These are phyloP conservation scores for Eupithecia abbreviata DNA, from an alignment of 2,888 invertebrate genomes.

Conservation along the genomic window DNA sequence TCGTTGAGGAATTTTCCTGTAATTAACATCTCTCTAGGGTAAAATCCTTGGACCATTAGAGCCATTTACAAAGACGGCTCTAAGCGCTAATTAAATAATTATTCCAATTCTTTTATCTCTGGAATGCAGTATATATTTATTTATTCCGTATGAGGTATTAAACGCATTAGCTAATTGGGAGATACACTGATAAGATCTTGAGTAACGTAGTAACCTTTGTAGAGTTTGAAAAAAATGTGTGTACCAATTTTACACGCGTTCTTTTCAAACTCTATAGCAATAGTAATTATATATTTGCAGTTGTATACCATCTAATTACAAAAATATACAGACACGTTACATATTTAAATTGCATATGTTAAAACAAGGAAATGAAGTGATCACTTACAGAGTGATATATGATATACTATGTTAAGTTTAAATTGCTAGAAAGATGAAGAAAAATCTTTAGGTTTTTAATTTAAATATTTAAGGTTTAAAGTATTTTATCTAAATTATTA, in stretches of 20 bases:
- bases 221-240: not conserved
- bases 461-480: not conserved
- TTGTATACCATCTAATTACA: not conserved
- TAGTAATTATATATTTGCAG: not conserved
- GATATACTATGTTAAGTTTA: too few relatives aligned
- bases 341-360: too few relatives aligned
- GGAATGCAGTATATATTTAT: constrained; percentile 13
- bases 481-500: not conserved
- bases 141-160: constrained; percentile 4
- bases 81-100: constrained; percentile 21
- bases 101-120: constrained; percentile 25
- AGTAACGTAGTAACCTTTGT: constrained; percentile 4
- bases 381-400: too few relatives aligned
- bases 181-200: constrained; percentile 12
- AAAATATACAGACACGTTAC: too few relatives aligned
- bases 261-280: not conserved
- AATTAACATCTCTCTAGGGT: constrained; percentile 5
- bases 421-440: not conserved
- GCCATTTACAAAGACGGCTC: constrained; percentile 12
- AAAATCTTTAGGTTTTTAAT: not conserved
- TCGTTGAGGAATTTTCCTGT: not conserved
- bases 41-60: constrained; percentile 9
- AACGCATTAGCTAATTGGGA: constrained; percentile 26
- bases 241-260: not conserved
- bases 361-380: too few relatives aligned